Evolutionary conservation across 2,888 invertebrate species (phyloP).

Genomic region (Nipponacmea schrenckii): DNA sequence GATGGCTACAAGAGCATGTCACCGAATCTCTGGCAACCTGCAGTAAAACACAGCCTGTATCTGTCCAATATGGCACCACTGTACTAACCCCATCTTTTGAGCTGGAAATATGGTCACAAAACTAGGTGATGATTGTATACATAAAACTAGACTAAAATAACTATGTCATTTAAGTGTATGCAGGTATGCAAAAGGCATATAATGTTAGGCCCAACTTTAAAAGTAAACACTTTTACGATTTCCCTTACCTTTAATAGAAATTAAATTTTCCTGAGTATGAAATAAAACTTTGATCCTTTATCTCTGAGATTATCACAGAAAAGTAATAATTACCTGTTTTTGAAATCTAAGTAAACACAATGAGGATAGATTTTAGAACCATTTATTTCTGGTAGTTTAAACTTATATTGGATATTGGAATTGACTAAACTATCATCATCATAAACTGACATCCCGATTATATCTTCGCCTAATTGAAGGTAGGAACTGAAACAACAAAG

Average conservation of each 20-base stretch:
- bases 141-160: too few species aligned
- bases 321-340: constrained; percentile 8
- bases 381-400: neutral
- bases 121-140: too few species aligned
- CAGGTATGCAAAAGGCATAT: too few species aligned
- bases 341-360: constrained; percentile 16
- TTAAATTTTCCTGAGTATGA: too few species aligned
- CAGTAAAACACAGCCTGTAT: constrained; percentile 13
- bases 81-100: too few species aligned
- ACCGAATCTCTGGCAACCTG: constrained; percentile 4
- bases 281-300: neutral
- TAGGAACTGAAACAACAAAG: neutral
- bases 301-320: neutral
- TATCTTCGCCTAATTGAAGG: constrained; percentile 12
- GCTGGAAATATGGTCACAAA: too few species aligned
- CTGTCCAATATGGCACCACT: constrained; percentile 12
- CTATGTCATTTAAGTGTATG: too few species aligned
- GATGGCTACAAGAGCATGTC: constrained; percentile 42
- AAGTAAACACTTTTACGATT: too few species aligned
- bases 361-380: neutral
- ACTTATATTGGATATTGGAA: constrained; percentile 9
- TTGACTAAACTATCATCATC: neutral
- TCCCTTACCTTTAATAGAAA: too few species aligned
- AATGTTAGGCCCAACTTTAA: too few species aligned
- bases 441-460: constrained; percentile 15